Evolutionary conservation across 2,113 vertebrate species (phyloP).

Genomic region (Corythaixoides concolor): DNA sequence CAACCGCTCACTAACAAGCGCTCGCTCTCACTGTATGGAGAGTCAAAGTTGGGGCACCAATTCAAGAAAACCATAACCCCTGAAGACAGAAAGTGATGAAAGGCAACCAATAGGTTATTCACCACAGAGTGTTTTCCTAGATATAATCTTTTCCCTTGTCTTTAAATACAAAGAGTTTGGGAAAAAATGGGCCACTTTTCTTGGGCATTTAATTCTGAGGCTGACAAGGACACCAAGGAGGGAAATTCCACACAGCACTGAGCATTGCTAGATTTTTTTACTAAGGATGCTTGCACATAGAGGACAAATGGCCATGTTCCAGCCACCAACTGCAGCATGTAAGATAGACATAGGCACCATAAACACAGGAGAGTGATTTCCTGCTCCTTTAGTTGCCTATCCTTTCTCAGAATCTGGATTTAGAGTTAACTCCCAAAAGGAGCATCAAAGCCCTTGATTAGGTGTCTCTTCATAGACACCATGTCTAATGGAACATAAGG

Average conservation of each 20-base stretch:
- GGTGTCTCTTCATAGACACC: not conserved
- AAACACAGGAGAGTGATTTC: not conserved
- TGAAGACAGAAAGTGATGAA: not conserved
- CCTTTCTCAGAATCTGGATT: not conserved
- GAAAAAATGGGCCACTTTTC: fast-evolving
- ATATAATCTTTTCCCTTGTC: not conserved
- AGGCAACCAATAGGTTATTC: not conserved
- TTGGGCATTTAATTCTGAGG: not conserved
- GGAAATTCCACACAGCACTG: not conserved
- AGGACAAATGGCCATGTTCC: not conserved
- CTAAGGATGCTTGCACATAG: not conserved
- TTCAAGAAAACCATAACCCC: not conserved
- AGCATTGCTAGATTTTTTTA: not conserved
- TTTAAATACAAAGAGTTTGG: not conserved
- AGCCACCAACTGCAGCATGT: not conserved
- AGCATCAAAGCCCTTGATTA: not conserved
- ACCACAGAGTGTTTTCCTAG: not conserved
- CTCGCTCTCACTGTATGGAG: fast-evolving
- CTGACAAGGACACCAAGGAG: fast-evolving
- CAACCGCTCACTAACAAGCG: not conserved
- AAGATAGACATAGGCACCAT: not conserved
- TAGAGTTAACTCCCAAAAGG: not conserved
- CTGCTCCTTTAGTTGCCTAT: not conserved
- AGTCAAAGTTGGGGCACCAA: fast-evolving
- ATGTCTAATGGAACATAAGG: fast-evolving